Evolutionary conservation across 30 jellyfish, hydroid and myxozoan species (phyloP), one percentile per base, ranked within the genome.

Genomic region (Turritopsis dohrnii): DNA sequence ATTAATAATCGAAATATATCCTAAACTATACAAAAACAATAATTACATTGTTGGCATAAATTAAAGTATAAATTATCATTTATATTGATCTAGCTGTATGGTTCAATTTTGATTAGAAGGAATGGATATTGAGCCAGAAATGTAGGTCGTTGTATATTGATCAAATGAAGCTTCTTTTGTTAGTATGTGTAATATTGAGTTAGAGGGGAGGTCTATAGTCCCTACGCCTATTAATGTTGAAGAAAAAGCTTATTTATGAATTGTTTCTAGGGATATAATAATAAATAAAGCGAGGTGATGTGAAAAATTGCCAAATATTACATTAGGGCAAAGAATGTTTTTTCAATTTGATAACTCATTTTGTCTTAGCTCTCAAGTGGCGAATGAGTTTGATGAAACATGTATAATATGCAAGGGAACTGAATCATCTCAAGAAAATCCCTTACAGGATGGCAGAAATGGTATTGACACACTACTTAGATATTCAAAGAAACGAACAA

Each of bases 371-470:
- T 54, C 72, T 54, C 72, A 54, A 54, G 72, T 21, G 21, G 21
- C 72, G 21, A 54, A 54, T 21, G 72, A 21, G 72, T 54, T 54
- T 21, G 18, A 54, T 54, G 72, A 21, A 21, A 54, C 21, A 21
- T 54, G 72, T 54, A 21, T 54, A 54, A 54, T 54, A 54, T 54
- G 72, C 72, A 54, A 54, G 72, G 72, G 72, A 54, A 16, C 72
- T 54, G 72, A 54, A 54, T 54, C 72, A 54, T n/a, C n/a, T n/a
- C n/a, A n/a, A n/a, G 21, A 54, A 54, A 54, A 54, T 16, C 72
- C 72, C 72, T 54, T 54, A 21, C 72, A 54, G 72, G 72, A 54
- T 54, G 72, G 72, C 72, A 54, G 72, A 54, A 54, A 54, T 16
- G 72, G 72, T 16, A 21, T 54, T 54, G 72, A 54, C 72, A 54